Evolutionary conservation across 1,140 invertebrate species (phyloP).

Genomic region (Amphibalanus amphitrite): DNA sequence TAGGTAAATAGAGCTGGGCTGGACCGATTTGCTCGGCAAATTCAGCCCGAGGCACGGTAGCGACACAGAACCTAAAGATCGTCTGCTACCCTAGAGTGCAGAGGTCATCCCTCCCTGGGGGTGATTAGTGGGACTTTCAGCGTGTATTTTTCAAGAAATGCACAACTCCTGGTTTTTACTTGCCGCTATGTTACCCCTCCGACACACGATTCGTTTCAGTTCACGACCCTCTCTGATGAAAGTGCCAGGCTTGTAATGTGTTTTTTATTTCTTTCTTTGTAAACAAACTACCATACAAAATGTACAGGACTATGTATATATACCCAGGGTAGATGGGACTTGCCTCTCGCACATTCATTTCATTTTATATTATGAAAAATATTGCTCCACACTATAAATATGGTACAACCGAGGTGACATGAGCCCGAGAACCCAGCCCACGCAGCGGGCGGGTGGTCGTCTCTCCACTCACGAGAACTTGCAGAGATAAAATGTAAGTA

Average conservation of each 20-base stretch:
- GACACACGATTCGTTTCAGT: not conserved
- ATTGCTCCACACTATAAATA: not conserved
- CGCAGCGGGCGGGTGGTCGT: not conserved
- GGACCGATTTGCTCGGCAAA: too few species aligned
- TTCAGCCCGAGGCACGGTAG: too few species aligned
- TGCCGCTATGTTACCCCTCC: too few species aligned
- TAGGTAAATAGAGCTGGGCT: too few species aligned
- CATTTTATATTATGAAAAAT: not conserved
- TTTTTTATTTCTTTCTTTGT: conserved; percentile 1
- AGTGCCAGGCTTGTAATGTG: not conserved
- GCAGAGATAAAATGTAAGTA: not conserved
- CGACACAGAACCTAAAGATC: too few species aligned
- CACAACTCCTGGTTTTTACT: too few species aligned
- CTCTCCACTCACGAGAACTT: not conserved
- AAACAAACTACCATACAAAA: conserved; percentile 2
- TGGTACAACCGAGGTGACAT: not conserved
- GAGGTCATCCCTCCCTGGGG: too few species aligned
- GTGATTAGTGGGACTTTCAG: too few species aligned
- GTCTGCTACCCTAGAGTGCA: too few species aligned
- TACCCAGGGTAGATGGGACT: not conserved
- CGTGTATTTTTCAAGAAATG: too few species aligned
- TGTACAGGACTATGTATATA: not conserved
- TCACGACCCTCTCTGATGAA: too few species aligned
- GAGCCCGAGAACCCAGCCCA: not conserved
- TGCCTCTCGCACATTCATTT: not conserved